Evolutionary conservation across 2,113 vertebrate genomes (phyloP), one percentile per base, ranked within the genome.

Genomic region (Anser brachyrhynchus): DNA sequence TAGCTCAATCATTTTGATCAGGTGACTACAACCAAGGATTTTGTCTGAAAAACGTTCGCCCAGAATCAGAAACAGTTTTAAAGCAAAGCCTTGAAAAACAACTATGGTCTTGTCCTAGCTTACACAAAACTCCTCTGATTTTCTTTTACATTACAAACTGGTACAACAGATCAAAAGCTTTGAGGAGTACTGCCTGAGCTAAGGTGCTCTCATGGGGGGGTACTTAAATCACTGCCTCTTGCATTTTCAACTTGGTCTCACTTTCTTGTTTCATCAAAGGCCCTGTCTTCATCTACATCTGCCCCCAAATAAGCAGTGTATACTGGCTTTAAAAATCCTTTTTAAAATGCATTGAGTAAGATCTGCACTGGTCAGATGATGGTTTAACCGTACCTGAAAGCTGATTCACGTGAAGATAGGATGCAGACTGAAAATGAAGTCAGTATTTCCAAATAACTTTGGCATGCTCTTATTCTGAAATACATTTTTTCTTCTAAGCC

Each of bases 101-200:
- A 2, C n/a, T 25, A 59, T 10, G 64, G 31, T 72, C 55, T 85
- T 70, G 59, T 49, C 35, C 44, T 46, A 64, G 55, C 64, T 88
- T 57, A 57, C 46, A 65, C 57, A 72, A 78, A 92, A 55, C 23
- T 73, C 8, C 39, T 76, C 73, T 61, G 62, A 82, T 95, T 92
- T 87, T 83, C 64, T 90, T 86, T 61, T 44, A 76, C 20, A 13
- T 43, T 85, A 79, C 66, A 89, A 94, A 77, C n/a, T 70, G 58
- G 65, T 71, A 78, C 20, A 77, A 69, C 39, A 69, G 49, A 94
- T 86, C 33, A 90, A 95, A 92, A 92, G 65, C 19, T 92, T 76
- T 70, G 64, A 79, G 77, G 72, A 86, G 23, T 55, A 69, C 43
- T 75, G 49, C 22, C 58, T 84, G 57, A 89, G 61, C 43, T 87